These are phyloP conservation scores for Strigamia maritima DNA, from an alignment of 2,888 invertebrate species.

Conservation along the genomic window DNA sequence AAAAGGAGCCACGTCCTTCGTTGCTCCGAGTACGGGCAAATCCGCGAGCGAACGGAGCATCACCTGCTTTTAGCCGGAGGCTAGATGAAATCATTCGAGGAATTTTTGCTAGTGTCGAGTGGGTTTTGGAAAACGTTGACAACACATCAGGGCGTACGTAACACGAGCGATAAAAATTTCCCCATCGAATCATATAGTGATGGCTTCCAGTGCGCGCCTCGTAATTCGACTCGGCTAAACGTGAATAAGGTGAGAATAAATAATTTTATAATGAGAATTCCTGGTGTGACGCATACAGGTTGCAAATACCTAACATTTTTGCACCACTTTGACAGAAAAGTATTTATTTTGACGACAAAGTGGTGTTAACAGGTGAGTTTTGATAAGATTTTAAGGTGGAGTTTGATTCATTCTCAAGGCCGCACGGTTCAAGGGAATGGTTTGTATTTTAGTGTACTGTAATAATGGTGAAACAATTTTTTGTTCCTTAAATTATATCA, in stretches of 20 bases:
- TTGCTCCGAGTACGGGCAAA: too few relatives aligned
- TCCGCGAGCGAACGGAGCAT: neutral
- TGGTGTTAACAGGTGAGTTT: too few relatives aligned
- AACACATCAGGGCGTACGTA: neutral
- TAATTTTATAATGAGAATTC: neutral
- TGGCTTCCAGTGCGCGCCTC: neutral
- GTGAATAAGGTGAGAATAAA: neutral
- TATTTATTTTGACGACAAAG: neutral
- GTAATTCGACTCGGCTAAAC: neutral
- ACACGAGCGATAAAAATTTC: neutral
- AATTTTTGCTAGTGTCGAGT: conserved; percentile 3
- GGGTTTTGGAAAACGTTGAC: neutral
- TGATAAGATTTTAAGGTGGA: neutral
- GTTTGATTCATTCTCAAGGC: neutral
- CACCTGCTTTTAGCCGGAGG: neutral
- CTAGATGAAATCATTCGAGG: conserved; percentile 7
- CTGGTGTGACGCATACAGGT: too few relatives aligned
- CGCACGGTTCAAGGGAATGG: neutral
- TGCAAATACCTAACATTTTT: too few relatives aligned
- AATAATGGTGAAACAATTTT: neutral
- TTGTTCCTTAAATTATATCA: conserved; percentile 15
- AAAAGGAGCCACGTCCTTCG: too few relatives aligned
- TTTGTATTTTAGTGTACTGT: neutral
- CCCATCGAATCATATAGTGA: neutral
- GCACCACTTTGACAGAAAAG: neutral